Conservation (phyloP, 2,888 invertebrate species). For the Himalopsyche kuldschensis region DNA sequence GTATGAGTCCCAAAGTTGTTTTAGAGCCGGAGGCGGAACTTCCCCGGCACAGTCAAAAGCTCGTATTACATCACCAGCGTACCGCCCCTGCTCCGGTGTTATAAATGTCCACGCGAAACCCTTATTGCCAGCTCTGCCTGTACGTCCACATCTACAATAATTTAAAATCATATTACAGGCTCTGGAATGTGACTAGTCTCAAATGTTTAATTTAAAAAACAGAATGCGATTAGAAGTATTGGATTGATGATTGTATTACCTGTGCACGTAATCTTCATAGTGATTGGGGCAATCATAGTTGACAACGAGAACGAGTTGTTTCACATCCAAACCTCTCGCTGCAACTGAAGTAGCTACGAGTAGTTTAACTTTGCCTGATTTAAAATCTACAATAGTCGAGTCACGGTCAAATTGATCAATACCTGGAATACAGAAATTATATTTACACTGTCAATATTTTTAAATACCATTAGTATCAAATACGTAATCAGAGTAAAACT, state of each 20-base stretch:
- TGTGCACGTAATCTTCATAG: constrained; percentile 99
- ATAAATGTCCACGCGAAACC: constrained; percentile 98
- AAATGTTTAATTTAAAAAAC: background rate
- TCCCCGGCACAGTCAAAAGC: constrained; percentile 87
- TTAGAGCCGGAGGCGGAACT: constrained; percentile 75
- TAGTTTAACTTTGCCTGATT: constrained; percentile 88
- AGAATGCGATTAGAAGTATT: too few relatives aligned
- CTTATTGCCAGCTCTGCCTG: constrained; percentile 91
- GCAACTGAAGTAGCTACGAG: constrained; percentile 98
- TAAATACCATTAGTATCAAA: background rate
- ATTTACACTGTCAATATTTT: background rate
- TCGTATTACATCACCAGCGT: constrained; percentile 89
- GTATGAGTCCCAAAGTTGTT: constrained; percentile 84
- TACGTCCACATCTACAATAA: constrained; percentile 77
- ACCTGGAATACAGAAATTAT: constrained; percentile 50
- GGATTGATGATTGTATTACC: constrained; percentile 46
- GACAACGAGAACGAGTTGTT: constrained; percentile 94
- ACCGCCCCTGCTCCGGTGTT: constrained; percentile 90
- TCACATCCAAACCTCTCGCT: constrained; percentile 97
- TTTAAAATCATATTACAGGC: background rate
- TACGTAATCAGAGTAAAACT: background rate
- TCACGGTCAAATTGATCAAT: constrained; percentile 99
- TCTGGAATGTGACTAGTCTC: too few relatives aligned
- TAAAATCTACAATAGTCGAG: constrained; percentile 96
- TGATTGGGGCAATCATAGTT: constrained; percentile 99